Evolutionary conservation across 2,113 vertebrate genomes (phyloP).

Genomic region (Orycteropus afer): DNA sequence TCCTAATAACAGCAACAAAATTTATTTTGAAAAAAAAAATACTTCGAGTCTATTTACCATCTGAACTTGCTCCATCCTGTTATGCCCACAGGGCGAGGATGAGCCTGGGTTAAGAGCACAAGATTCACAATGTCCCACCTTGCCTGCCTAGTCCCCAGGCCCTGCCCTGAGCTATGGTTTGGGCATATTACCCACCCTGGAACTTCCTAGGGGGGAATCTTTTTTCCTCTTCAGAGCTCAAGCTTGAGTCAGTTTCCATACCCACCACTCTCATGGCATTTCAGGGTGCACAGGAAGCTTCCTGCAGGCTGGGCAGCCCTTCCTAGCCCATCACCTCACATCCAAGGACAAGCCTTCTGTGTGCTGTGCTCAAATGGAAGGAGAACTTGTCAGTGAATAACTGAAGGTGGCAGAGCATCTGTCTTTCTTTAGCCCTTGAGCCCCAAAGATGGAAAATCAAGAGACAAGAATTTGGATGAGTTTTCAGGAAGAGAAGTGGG

Average conservation of each 20-base stretch:
- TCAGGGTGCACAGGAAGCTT: neutral
- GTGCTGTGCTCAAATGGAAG: neutral
- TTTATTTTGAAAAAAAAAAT: neutral
- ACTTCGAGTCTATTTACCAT: neutral
- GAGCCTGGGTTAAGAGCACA: neutral
- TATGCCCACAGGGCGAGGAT: neutral
- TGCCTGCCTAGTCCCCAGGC: neutral
- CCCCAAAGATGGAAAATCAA: neutral
- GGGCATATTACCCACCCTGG: neutral
- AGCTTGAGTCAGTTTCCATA: accelerated
- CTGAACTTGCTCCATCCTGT: neutral
- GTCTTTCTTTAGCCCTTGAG: neutral
- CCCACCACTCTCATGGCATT: neutral
- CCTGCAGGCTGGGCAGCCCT: neutral
- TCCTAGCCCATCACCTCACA: neutral
- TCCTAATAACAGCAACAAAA: neutral
- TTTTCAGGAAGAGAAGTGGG: no score
- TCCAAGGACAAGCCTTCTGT: neutral
- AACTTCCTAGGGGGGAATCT: neutral
- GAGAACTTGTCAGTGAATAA: neutral
- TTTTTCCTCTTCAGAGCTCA: neutral
- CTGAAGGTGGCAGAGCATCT: neutral
- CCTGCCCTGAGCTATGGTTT: neutral
- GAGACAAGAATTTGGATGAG: neutral
- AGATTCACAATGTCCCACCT: accelerated